A percentile compares a stretch with the other conserved stretches of the same genome.
phyloP scores from a whole-genome alignment of 2,113 vertebrate species.

The Passer domesticus region DNA sequence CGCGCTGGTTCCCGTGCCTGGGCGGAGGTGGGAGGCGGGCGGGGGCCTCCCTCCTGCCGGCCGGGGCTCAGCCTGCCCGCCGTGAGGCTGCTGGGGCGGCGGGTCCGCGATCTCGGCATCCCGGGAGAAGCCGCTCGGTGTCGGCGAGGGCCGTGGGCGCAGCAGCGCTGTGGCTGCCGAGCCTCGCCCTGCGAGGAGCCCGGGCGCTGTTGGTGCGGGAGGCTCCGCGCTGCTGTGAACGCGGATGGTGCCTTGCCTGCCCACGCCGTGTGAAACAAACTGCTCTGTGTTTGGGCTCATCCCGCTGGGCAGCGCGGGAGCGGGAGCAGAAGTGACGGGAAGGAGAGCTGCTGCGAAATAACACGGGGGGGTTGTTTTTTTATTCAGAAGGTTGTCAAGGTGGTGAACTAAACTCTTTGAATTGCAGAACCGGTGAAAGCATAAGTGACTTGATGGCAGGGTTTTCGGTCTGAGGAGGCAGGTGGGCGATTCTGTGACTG shows the following conservation, averaged over 20 bases:
- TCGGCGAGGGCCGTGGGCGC: not conserved
- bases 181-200: not conserved
- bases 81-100: not conserved
- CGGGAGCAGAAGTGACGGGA: too few relatives aligned
- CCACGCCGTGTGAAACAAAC: not conserved
- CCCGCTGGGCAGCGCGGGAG: not conserved
- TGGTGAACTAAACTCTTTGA: not conserved
- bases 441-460: not conserved
- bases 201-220: fast-evolving
- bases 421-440: not conserved
- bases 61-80: not conserved
- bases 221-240: not conserved
- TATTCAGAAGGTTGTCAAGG: not conserved
- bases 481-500: not conserved
- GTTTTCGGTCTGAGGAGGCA: not conserved
- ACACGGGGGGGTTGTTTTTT: fast-evolving
- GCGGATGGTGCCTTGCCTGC: not conserved
- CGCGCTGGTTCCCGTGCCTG: not conserved
- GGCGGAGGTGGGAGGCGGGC: not conserved
- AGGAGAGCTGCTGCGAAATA: not conserved
- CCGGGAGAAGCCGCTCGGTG: not conserved
- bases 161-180: not conserved
- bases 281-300: not conserved
- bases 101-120: not conserved
- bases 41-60: not conserved